These are phyloP conservation scores for Melanotaenia nigrans DNA, from an alignment of 2,797 vertebrate species.

Conservation along the genomic window DNA sequence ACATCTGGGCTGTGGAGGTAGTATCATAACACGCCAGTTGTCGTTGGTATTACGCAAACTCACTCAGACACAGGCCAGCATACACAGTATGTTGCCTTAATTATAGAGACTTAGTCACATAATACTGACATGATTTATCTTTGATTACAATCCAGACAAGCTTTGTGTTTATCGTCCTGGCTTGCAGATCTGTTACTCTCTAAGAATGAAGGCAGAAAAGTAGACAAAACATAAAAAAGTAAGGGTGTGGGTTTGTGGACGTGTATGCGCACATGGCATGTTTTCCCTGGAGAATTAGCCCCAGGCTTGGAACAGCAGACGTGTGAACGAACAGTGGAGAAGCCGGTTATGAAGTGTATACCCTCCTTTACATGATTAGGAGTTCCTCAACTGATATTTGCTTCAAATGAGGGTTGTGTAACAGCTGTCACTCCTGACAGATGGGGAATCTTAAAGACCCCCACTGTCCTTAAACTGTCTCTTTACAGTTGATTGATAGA, in stretches of 20 bases:
- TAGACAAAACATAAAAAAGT: conserved; percentile 68
- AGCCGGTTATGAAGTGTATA: conserved; percentile 37
- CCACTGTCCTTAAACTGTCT: background rate
- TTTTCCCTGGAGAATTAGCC: conserved; percentile 69
- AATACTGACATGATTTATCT: conserved; percentile 57
- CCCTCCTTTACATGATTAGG: conserved; percentile 30
- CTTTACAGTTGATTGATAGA: conserved; percentile 32
- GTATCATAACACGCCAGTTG: conserved; percentile 4
- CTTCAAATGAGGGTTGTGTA: conserved; percentile 43
- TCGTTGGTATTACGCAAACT: conserved; percentile 16
- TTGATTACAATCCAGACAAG: conserved; percentile 51
- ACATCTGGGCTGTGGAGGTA: conserved; percentile 33
- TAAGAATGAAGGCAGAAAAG: conserved; percentile 50
- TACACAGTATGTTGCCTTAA: conserved; percentile 12
- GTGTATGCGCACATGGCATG: conserved; percentile 40
- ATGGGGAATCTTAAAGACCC: conserved; percentile 27
- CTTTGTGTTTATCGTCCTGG: conserved; percentile 54
- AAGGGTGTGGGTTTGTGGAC: conserved; percentile 45
- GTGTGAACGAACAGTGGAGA: conserved; percentile 53
- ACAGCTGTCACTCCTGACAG: conserved; percentile 32
- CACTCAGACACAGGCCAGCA: conserved; percentile 2
- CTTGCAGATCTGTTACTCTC: conserved; percentile 49
- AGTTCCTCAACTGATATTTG: conserved; percentile 34
- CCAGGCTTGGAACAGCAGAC: conserved; percentile 51
- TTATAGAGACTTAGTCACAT: conserved; percentile 31